These are phyloP conservation scores for Pterocles burchelli DNA, from an alignment of 2,113 vertebrate genomes.

Conservation along the genomic window DNA sequence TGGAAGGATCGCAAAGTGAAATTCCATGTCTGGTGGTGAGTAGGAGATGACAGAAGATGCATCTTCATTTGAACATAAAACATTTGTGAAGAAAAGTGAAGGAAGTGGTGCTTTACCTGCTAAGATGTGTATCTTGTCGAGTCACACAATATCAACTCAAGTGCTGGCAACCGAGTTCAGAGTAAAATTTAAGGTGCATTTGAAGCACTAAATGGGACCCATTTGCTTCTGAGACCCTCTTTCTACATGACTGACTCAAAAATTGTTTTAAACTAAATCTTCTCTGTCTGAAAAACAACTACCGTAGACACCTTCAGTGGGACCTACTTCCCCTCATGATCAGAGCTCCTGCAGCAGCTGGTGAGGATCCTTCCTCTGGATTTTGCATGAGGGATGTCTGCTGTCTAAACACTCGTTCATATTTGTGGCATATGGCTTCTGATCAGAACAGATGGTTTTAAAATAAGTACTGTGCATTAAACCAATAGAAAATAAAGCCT, in stretches of 20 bases:
- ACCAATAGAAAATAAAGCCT: background rate
- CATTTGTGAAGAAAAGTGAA: background rate
- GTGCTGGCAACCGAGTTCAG: background rate
- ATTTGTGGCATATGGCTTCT: background rate
- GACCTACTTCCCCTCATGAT: rapidly evolving
- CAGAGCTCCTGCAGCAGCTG: background rate
- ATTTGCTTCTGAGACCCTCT: background rate
- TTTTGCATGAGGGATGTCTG: background rate
- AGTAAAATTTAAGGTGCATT: background rate
- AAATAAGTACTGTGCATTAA: background rate
- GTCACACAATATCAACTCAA: background rate
- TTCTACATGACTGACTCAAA: background rate
- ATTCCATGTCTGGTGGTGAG: background rate
- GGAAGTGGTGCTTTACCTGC: background rate
- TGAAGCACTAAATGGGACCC: background rate
- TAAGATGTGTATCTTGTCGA: background rate
- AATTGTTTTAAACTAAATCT: background rate
- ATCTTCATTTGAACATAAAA: background rate
- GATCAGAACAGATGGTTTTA: background rate
- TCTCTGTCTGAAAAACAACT: background rate
- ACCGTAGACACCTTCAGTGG: background rate
- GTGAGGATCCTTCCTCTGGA: background rate
- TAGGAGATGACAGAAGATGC: background rate
- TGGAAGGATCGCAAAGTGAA: background rate
- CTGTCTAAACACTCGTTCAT: background rate